Evolutionary conservation across 2,113 vertebrate genomes (phyloP).

Genomic region (Bombycilla garrulus): DNA sequence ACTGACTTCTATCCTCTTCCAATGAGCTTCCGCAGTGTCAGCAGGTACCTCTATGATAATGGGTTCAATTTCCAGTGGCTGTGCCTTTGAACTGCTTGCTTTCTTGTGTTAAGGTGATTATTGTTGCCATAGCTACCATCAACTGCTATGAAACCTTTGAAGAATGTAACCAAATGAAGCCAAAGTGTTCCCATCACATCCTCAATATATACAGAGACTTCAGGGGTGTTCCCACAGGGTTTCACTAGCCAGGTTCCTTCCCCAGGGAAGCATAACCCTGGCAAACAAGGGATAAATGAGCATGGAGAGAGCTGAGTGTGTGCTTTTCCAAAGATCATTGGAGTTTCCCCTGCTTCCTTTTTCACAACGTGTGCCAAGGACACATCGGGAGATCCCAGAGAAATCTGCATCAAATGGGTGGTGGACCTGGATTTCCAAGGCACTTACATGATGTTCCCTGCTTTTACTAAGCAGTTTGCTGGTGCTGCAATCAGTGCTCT

Average conservation of each 20-base stretch:
- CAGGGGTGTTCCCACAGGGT: background rate
- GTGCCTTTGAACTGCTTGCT: background rate
- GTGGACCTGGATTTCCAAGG: background rate
- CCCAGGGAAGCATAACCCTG: background rate
- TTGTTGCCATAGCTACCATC: background rate
- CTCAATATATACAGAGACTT: background rate
- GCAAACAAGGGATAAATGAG: background rate
- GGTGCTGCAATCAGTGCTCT: background rate
- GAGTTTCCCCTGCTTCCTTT: background rate
- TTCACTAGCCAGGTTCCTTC: background rate
- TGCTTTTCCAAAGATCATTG: background rate
- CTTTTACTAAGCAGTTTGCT: background rate
- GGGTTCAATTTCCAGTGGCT: background rate
- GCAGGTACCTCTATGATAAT: background rate
- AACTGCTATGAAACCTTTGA: background rate
- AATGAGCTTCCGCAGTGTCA: background rate
- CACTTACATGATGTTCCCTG: background rate
- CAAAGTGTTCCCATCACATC: background rate
- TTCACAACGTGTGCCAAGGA: background rate
- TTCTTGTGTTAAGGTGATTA: background rate
- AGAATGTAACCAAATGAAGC: background rate
- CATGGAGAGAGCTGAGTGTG: accelerated
- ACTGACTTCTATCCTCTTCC: background rate
- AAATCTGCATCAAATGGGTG: background rate
- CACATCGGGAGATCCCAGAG: background rate